Base-by-base conservation (phyloP, 2,888 invertebrate genomes). In the Cyclophora albipunctata region DNA sequence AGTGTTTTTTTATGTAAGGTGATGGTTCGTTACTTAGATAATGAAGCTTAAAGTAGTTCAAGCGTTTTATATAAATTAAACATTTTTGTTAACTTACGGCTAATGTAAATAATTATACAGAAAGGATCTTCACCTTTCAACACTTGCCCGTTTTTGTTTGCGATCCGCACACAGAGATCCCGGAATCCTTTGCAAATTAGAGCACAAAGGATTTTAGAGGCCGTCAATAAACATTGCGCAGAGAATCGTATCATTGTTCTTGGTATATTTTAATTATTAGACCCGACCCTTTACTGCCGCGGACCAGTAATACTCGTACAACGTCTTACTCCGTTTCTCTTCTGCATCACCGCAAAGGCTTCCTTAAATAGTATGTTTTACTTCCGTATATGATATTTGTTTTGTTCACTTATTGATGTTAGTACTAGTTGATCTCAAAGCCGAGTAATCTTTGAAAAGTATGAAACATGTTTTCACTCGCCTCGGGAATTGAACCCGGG, bases 191-290 rank as follows among this genome's bases (percentile, higher is more conserved):
- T 67, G 75, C 77, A 81, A 81, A 83, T 81, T 83, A 81, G 82
- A 81, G 81, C 71, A 78, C 77, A 78, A 82, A 79, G 83, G 84
- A 79, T 78, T 81, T 67, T 51, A 49, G 51, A 69, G 64, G 66
- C 72, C 81, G 74, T 84, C 82, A 76, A 83, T 84, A 82, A 83
- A 85, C 81, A 84, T 78, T 78, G 76, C 71, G 73, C 66, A 72
- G 78, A 75, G 76, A 81, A 76, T 79, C 80, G 75, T 79, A 82
- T 84, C 81, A 84, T 82, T 82, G 80, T 84, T 76, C 80, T 73
- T 70, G 78, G 81, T 81, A 76, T 83, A 83, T 84, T 84, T 84
- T 84, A 84, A 84, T 84, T 81, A 84, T 82, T 78, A 78, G 72
- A 73, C 74, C 63, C 67, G 62, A 65, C 69, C 74, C 71, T 76